Percentiles rank a stretch among this genome's conserved stretches.
Conservation (phyloP, 2,888 invertebrate genomes). For the Tenthredo mesomela region DNA sequence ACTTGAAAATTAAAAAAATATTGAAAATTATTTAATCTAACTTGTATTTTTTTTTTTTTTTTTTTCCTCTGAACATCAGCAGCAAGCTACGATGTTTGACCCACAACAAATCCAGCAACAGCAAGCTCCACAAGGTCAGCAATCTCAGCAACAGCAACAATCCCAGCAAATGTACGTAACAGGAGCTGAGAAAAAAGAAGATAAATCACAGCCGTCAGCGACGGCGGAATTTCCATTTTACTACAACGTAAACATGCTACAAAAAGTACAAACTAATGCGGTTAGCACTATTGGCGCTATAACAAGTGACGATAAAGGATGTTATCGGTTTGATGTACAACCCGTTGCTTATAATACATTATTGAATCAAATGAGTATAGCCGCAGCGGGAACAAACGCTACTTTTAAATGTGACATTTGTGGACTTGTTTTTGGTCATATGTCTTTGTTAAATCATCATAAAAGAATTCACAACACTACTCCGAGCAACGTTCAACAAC, state of each 20-base stretch:
- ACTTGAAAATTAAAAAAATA: not conserved
- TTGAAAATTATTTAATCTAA: not conserved
- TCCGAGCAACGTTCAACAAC: constrained; percentile 73
- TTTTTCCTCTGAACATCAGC: constrained; percentile 55
- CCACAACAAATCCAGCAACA: constrained; percentile 83
- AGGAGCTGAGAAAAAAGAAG: constrained; percentile 74
- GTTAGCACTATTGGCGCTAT: constrained; percentile 77
- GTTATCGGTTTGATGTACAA: constrained; percentile 79
- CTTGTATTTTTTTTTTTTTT: too few relatives aligned
- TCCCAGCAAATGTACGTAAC: constrained; percentile 75
- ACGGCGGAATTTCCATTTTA: constrained; percentile 78
- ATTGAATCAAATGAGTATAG: constrained; percentile 92
- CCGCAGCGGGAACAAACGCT: constrained; percentile 83
- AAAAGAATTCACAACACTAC: constrained; percentile 88
- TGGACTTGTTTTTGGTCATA: constrained; percentile 91
- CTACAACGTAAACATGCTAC: constrained; percentile 79
- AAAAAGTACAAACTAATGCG: constrained; percentile 77
- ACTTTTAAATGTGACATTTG: constrained; percentile 94
- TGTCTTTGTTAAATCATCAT: constrained; percentile 91
- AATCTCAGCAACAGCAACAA: constrained; percentile 79
- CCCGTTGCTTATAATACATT: constrained; percentile 88
- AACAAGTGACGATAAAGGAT: constrained; percentile 78
- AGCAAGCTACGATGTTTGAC: constrained; percentile 74
- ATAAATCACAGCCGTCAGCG: constrained; percentile 72
- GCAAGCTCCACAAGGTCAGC: constrained; percentile 82